Evolutionary conservation across 2,797 vertebrate species (phyloP), one percentile per base, ranked within the genome.

Genomic region (Meriones psammophilus): DNA sequence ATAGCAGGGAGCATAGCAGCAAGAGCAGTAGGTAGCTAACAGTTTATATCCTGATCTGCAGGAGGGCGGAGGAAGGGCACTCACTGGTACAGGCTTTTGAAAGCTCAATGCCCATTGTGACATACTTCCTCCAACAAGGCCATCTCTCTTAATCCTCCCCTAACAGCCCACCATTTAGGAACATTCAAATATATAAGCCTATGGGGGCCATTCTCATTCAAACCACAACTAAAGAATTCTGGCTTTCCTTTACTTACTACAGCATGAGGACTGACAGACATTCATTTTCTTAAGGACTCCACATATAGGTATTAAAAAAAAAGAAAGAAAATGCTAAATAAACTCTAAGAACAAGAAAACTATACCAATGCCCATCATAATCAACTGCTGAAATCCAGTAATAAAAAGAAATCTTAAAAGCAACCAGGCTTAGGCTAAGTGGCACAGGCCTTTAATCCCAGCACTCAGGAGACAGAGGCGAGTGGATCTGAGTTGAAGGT

Each of bases 401-500:
- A 71, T 79, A 79, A 50, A 26, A 17, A 62, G 30, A 92, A 94
- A 64, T 69, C 33, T 80, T 84, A 86, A 95, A 58, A 36, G 56
- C 56, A 66, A 15, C 26, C 66, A 76, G 15, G 88, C 36, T n/a
- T 26, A 13, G 36, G 56, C 6, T 60, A 26, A 26, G 79, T 60
- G n/a, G 22, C 24, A 24, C 14, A n/a, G 7, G 54, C 33, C 54
- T 81, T 81, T 81, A 62, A 17, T 62, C 7, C 36, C n/a, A 81
- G 22, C 22, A 26, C 54, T 15, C n/a, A 22, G n/a, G 54, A 80
- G 56, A 13, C 22, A 81, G n/a, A 62, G n/a, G 36, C 13, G 39
- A n/a, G 22, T 62, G 26, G 12, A 26, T 36, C 5, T 60, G 54
- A 36, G 56, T n/a, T 81, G 22, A 60, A 39, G 56, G 56, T 39